Evolutionary conservation across 2,797 vertebrate species (phyloP).

Genomic region (Geotrypetes seraphini): DNA sequence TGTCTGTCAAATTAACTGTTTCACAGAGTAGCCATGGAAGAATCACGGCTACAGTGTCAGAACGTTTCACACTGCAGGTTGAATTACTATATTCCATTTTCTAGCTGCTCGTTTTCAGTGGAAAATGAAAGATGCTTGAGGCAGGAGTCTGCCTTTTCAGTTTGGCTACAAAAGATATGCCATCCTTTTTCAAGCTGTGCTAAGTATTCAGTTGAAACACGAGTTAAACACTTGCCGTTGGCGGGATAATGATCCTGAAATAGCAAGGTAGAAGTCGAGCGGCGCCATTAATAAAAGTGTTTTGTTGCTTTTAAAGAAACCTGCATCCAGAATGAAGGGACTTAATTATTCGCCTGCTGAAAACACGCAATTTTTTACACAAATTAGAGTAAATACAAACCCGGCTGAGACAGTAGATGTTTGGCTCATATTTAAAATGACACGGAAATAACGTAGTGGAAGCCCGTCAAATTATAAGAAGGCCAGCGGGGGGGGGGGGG

Average conservation of each 20-base stretch:
- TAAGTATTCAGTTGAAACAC: slow-evolving; percentile 32
- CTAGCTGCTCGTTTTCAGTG: slow-evolving; percentile 22
- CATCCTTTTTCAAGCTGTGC: slow-evolving; percentile 37
- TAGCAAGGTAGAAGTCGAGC: slow-evolving; percentile 7
- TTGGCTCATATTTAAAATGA: neutral
- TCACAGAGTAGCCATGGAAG: neutral
- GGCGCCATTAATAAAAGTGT: slow-evolving; percentile 23
- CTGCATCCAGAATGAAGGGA: neutral
- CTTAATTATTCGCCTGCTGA: neutral
- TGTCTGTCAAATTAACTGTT: slow-evolving; percentile 9
- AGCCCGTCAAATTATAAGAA: too few relatives aligned
- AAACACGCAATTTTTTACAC: neutral
- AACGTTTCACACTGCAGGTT: slow-evolving; percentile 27
- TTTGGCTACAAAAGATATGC: slow-evolving; percentile 44
- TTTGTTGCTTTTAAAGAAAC: slow-evolving; percentile 7
- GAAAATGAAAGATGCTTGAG: slow-evolving; percentile 34
- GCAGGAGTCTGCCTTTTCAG: slow-evolving; percentile 63
- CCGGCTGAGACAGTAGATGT: neutral
- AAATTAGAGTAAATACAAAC: neutral
- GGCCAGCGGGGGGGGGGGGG: too few relatives aligned
- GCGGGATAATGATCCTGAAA: slow-evolving; percentile 21
- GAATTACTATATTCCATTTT: slow-evolving; percentile 29
- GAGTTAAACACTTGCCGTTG: slow-evolving; percentile 31
- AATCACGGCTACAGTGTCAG: slow-evolving; percentile 27
- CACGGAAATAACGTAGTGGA: neutral